Evolutionary conservation across 2,888 invertebrate genomes (phyloP).

Genomic region (Strigamia maritima): DNA sequence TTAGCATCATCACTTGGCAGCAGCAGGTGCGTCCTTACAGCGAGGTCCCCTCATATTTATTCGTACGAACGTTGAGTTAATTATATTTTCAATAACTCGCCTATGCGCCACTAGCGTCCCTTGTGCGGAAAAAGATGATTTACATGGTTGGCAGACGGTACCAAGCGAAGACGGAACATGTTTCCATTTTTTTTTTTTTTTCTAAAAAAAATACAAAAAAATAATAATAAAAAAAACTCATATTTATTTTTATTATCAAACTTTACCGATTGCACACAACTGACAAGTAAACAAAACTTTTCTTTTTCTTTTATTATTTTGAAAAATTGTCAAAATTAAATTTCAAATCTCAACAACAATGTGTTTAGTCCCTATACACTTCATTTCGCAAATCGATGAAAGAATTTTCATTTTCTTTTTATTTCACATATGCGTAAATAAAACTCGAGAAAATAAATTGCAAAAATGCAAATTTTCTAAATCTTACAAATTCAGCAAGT

Average conservation of each 20-base stretch:
- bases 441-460: not conserved
- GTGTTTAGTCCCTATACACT: not conserved
- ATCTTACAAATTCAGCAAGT: constrained; percentile 7
- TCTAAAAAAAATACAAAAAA: not conserved
- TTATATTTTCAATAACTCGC: constrained; percentile 36
- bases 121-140: constrained; percentile 28
- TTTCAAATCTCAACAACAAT: not conserved
- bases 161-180: constrained; percentile 12
- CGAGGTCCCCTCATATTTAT: constrained; percentile 28
- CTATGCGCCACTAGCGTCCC: constrained; percentile 27
- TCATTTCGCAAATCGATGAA: not conserved
- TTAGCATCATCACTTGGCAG: constrained; percentile 24
- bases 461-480: not conserved
- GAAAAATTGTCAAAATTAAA: not conserved
- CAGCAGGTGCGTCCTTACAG: not conserved
- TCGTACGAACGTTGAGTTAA: constrained; percentile 22
- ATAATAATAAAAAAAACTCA: not conserved
- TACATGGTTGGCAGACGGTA: constrained; percentile 33
- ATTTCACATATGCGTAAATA: not conserved
- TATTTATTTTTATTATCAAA: not conserved
- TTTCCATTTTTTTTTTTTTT: constrained; percentile 9
- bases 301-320: not conserved
- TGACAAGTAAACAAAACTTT: constrained; percentile 22
- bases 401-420: constrained; percentile 4
- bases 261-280: not conserved